Evolutionary conservation across 2,888 invertebrate genomes (phyloP).

Genomic region (Heliconius ethilla): DNA sequence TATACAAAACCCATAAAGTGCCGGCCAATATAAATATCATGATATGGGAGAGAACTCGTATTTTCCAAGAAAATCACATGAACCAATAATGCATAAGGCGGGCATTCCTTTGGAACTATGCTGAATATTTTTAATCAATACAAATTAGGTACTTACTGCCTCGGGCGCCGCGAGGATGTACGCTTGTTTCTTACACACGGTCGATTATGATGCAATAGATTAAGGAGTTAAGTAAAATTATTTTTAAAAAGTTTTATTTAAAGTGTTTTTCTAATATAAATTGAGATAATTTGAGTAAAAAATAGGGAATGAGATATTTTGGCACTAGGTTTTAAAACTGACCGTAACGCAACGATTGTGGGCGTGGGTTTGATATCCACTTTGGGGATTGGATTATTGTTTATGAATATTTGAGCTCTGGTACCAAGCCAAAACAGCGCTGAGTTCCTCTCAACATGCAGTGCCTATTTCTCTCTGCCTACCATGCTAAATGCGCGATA

Average conservation of each 20-base stretch:
- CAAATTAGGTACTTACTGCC: slow-evolving; percentile 78
- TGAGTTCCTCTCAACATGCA: no score
- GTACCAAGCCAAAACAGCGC: no score
- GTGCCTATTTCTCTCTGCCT: not conserved
- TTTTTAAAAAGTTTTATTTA: no score
- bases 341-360: no score
- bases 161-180: slow-evolving; percentile 61
- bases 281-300: no score
- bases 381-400: no score
- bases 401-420: no score
- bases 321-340: no score
- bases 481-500: not conserved
- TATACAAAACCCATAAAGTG: slow-evolving; percentile 10
- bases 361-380: no score
- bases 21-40: slow-evolving; percentile 21
- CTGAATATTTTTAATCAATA: slow-evolving; percentile 83
- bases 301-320: no score
- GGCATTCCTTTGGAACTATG: slow-evolving; percentile 74
- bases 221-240: not conserved
- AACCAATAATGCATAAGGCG: slow-evolving; percentile 64
- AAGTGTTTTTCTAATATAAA: no score
- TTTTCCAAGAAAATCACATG: slow-evolving; percentile 52
- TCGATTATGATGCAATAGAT: slow-evolving; percentile 19
- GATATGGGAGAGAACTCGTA: slow-evolving; percentile 12
- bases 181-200: slow-evolving; percentile 52